These are phyloP conservation scores for Ochotona curzoniae DNA, from an alignment of 2,113 vertebrate genomes.

Conservation along the genomic window DNA sequence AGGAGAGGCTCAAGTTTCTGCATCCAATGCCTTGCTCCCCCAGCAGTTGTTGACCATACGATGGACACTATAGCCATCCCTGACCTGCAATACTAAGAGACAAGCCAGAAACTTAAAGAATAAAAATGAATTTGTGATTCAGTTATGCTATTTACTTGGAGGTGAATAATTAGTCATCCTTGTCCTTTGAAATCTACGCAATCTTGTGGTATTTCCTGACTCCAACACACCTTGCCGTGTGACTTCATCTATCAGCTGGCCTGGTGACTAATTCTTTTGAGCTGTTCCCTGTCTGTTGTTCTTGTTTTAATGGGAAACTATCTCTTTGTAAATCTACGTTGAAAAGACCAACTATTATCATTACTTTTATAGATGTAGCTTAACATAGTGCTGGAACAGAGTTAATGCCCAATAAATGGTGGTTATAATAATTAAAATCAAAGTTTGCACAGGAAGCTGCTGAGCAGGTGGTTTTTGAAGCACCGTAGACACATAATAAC, in stretches of 20 bases:
- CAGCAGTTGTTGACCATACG: neutral
- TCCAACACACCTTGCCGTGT: slow-evolving; percentile 39
- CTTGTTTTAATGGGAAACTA: slow-evolving; percentile 32
- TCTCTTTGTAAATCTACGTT: slow-evolving; percentile 62
- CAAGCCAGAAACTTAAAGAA: slow-evolving; percentile 49
- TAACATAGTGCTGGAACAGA: neutral
- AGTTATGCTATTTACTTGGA: slow-evolving; percentile 59
- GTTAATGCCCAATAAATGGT: slow-evolving; percentile 42
- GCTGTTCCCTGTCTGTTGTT: slow-evolving; percentile 45
- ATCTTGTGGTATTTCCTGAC: slow-evolving; percentile 67
- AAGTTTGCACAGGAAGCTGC: neutral
- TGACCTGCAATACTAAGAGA: neutral
- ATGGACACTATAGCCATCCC: neutral
- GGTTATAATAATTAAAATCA: slow-evolving; percentile 44
- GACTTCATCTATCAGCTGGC: slow-evolving; percentile 66
- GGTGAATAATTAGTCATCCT: slow-evolving; percentile 69
- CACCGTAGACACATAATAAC: neutral
- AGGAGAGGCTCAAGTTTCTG: neutral
- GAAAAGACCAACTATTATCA: slow-evolving; percentile 50
- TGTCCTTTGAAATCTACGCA: slow-evolving; percentile 61
- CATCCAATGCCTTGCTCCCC: fast-evolving
- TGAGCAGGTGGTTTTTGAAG: slow-evolving; percentile 32
- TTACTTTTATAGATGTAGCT: slow-evolving; percentile 56
- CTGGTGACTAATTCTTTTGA: slow-evolving; percentile 65
- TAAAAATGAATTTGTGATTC: slow-evolving; percentile 67